phyloP scores from a whole-genome alignment of 2,113 vertebrate genomes.

The Henicopernis longicauda region DNA sequence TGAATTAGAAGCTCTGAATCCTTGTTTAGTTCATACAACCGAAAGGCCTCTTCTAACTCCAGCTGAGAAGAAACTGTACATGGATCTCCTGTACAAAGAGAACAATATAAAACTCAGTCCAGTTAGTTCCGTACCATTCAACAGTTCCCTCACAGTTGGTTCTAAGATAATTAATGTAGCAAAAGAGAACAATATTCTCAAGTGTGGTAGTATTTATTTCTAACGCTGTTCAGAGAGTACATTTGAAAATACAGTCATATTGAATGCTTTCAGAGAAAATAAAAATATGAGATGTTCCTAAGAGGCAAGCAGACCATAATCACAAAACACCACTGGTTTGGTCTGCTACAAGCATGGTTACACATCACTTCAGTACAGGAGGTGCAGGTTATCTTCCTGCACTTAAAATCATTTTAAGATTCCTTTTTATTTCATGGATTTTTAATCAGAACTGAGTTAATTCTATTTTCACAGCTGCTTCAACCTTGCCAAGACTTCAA shows the following conservation, averaged over 20 bases:
- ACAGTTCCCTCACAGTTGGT: background rate
- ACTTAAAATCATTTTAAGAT: background rate
- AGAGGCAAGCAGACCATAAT: background rate
- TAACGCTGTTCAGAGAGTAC: background rate
- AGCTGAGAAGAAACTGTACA: slow-evolving; percentile 98
- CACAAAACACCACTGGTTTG: background rate
- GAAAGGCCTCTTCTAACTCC: slow-evolving; percentile 95
- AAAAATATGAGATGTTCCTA: background rate
- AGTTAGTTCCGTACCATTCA: background rate
- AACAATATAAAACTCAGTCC: background rate
- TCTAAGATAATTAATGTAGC: background rate
- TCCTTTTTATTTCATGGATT: background rate
- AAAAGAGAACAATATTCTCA: background rate
- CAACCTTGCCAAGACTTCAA: background rate
- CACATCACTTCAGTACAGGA: background rate
- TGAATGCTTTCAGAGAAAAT: background rate
- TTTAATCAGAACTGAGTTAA: background rate
- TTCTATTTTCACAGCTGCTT: background rate
- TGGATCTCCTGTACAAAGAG: slow-evolving; percentile 85
- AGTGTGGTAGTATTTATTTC: background rate
- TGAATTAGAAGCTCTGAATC: slow-evolving; percentile 98
- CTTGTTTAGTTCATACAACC: slow-evolving; percentile 97
- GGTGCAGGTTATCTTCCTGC: background rate
- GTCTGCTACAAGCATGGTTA: background rate
- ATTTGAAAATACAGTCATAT: background rate